Evolutionary conservation across 1,140 invertebrate species (phyloP).

Genomic region (Platorchestia sp.): DNA sequence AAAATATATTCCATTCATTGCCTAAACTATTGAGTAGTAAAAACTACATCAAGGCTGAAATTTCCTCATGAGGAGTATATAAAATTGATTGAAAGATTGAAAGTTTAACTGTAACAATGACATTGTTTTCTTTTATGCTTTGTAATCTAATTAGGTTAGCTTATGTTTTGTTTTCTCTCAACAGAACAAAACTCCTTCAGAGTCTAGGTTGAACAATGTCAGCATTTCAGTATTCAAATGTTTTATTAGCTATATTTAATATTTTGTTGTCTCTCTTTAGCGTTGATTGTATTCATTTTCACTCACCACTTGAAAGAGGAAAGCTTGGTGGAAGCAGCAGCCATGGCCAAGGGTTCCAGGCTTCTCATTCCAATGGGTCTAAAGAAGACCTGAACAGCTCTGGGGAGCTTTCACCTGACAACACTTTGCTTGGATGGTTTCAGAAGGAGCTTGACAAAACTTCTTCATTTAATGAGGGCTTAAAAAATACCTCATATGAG

Average conservation of each 20-base stretch:
- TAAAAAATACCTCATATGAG: neutral
- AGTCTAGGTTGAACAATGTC: neutral
- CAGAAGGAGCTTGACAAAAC: neutral
- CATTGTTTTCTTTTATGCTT: no score
- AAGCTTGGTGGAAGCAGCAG: neutral
- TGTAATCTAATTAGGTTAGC: no score
- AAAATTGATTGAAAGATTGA: no score
- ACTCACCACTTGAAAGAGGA: conserved; percentile 27
- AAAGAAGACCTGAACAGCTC: neutral
- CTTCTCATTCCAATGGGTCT: neutral
- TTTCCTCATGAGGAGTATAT: no score
- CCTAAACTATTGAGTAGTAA: no score
- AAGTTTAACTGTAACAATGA: no score
- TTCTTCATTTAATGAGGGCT: neutral
- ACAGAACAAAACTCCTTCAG: neutral
- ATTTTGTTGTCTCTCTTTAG: neutral
- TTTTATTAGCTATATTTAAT: neutral
- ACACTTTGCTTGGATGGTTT: neutral
- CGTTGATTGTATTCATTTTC: neutral
- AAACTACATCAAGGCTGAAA: no score
- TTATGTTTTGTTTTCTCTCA: neutral
- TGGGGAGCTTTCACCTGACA: neutral
- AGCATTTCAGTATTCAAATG: neutral
- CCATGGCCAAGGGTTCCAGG: neutral
- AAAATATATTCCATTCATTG: no score